phyloP scores from a whole-genome alignment of 1,140 invertebrate genomes.

The Magallana ariakensis region DNA sequence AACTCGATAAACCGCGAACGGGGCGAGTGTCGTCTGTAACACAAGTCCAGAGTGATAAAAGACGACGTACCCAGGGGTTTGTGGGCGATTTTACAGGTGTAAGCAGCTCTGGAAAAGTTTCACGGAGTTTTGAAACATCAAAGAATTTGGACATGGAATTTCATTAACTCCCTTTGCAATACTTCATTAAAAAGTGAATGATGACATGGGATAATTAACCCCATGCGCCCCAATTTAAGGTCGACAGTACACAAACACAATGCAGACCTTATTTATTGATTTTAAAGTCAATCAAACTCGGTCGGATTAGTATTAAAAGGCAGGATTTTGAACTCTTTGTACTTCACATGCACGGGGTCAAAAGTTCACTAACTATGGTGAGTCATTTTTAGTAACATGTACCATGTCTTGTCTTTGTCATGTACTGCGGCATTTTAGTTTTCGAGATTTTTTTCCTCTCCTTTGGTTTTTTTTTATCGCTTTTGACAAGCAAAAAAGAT shows the following conservation, averaged over 20 bases:
- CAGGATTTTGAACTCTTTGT: conserved; percentile 33
- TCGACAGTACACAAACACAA: no score
- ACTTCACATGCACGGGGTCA: conserved; percentile 20
- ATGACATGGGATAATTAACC: background rate
- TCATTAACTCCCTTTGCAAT: conserved; percentile 26
- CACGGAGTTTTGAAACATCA: conserved; percentile 30
- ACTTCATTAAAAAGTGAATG: background rate
- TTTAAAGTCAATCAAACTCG: no score
- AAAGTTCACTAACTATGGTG: conserved; percentile 27
- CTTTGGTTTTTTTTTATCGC: background rate
- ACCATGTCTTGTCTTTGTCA: conserved; percentile 27
- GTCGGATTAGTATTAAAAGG: background rate
- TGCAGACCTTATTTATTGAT: no score
- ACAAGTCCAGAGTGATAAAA: background rate
- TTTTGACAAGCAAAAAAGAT: conserved; percentile 18
- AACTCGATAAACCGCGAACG: background rate
- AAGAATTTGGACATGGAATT: conserved; percentile 12
- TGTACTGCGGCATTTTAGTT: background rate
- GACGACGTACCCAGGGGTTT: background rate
- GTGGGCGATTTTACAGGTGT: background rate
- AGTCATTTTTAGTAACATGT: conserved; percentile 31
- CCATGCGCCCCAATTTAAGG: no score
- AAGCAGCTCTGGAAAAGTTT: background rate
- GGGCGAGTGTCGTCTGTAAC: background rate
- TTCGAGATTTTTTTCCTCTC: background rate